Base-by-base conservation (phyloP, 2,797 vertebrate genomes). In the Sebastiscus albofasciatus region DNA sequence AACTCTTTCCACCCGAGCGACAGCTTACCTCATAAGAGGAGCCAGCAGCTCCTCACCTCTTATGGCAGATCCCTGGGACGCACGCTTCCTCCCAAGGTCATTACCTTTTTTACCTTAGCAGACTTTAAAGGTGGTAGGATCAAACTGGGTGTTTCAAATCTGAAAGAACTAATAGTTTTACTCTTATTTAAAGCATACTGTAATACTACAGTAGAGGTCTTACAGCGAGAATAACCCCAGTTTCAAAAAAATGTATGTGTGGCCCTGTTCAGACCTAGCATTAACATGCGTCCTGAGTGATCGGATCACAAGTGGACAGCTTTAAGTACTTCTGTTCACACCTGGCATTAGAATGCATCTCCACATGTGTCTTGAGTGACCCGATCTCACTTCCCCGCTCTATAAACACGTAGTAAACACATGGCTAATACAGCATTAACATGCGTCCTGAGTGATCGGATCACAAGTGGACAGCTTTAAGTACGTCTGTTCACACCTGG, bases 41-140 rank as follows among this genome's bases (percentile, higher is more conserved):
- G 90, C 0, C 75, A 96, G 75, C 95, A 96, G 12, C 87, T 96
- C 49, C 86, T 96, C 39, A 89, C 94, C 1, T 95, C 96, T 83
- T 97, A 97, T 65, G 96, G 61, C 83, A 97, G 96, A 36, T 93
- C 97, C 7, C 92, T 98, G 73, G 98, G 97, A 83, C 96, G 96
- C 85, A 96, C 80, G 6, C 75, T 94, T 72, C 29, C 96, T 20
- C 94, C 96, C 1, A 98, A 98, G 95, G 98, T 98, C 56, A 10
- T 42, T 68, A 27, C 4, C 42, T n/a, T 69, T 69, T 39, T 67
- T 67, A 27, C 67, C 60, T 33, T 4, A 68, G 61, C 55, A 49
- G 26, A 26, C 4, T 8, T 52, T 39, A 52, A 33, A 67, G 22
- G 6, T 26, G 24, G 10, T 16, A 7, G 9, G 5, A 39, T 54